Evolutionary conservation across 2,888 invertebrate species (phyloP).

Genomic region (Cephus pygmeus): DNA sequence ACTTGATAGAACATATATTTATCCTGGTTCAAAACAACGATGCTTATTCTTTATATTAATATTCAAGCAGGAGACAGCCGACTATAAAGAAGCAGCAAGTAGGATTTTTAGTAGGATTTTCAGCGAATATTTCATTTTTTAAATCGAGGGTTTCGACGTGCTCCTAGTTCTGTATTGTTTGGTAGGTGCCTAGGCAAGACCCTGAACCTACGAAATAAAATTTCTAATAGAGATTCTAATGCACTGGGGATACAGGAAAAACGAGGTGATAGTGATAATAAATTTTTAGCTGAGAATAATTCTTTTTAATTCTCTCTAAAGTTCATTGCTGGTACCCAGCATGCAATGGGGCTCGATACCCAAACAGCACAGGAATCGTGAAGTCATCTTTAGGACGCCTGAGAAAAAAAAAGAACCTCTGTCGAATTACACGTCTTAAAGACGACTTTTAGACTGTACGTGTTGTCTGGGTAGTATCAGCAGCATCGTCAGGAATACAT

Average conservation of each 20-base stretch:
- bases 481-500: background rate
- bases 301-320: background rate
- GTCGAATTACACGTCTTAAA: background rate
- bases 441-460: background rate
- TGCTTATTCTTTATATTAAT: background rate
- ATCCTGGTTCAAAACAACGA: background rate
- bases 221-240: background rate
- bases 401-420: background rate
- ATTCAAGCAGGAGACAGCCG: background rate
- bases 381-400: background rate
- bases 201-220: background rate
- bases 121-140: background rate
- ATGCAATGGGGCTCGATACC: background rate
- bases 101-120: background rate
- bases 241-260: background rate
- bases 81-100: background rate
- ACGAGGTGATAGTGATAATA: accelerated
- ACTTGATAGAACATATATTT: background rate
- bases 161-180: background rate
- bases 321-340: background rate
- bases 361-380: background rate
- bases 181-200: background rate
- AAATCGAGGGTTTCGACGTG: background rate
- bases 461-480: background rate
- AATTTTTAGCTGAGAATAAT: background rate